These are phyloP conservation scores for Megaceryle alcyon DNA, from an alignment of 2,797 vertebrate genomes.

Conservation along the genomic window DNA sequence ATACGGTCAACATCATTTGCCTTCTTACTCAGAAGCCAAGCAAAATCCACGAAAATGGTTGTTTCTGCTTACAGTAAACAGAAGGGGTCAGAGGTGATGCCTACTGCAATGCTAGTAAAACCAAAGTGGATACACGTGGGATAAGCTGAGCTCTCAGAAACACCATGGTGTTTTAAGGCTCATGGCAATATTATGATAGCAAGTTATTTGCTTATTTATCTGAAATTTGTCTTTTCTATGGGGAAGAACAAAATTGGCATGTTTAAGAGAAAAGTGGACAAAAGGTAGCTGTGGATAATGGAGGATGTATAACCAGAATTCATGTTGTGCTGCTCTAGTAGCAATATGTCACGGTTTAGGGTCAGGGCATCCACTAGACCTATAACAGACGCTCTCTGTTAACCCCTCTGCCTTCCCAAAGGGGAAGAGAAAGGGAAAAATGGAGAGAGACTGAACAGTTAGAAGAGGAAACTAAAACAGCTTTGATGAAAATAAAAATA, in stretches of 20 bases:
- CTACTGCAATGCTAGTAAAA: not conserved
- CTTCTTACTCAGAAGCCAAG: not conserved
- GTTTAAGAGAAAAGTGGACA: not conserved
- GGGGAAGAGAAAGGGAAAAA: no score
- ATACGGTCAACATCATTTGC: not conserved
- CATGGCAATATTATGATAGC: not conserved
- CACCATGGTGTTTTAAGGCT: fast-evolving
- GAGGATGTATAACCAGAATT: not conserved
- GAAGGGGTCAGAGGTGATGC: not conserved
- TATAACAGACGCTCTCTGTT: no score
- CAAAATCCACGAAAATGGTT: not conserved
- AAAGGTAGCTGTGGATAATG: not conserved
- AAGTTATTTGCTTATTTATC: not conserved
- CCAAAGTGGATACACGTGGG: not conserved
- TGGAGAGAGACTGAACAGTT: no score
- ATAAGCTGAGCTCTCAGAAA: not conserved
- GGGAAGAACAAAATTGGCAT: not conserved
- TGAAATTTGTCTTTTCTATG: not conserved
- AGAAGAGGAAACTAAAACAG: no score
- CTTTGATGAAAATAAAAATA: no score
- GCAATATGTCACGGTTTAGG: not conserved
- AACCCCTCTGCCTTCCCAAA: no score
- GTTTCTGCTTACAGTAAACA: not conserved
- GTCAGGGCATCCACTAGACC: no score
- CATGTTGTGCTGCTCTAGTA: not conserved